Base-by-base conservation (phyloP, 1,140 invertebrate species). In the Pogonus chalceus region DNA sequence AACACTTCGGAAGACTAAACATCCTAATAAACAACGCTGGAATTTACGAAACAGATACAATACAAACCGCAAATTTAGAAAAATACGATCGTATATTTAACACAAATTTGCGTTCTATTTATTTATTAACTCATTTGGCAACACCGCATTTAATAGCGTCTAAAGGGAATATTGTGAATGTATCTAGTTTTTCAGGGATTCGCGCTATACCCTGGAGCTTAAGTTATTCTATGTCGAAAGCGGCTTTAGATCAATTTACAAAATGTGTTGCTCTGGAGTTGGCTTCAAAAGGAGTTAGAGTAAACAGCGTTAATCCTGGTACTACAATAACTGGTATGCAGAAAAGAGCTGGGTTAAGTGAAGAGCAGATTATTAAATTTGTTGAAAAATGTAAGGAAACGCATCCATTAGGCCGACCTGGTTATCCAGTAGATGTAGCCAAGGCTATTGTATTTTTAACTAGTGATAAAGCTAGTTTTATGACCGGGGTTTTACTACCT, bases 141-240 rank as follows among this genome's bases (percentile, higher is more conserved):
- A 83, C 88, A 0, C 92, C 92, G 0, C 78, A 93, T 69, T 71
- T 97, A 10, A 72, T 90, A 2, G 78, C 85, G 69, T 82, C 83
- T 0, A 88, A 90, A 70, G 90, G 90, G 21, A 88, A 82, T 57
- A 85, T 94, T 61, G 88, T 96, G 0, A 96, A 95, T 69, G 84
- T 96, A 0, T 95, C 90, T 1, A 95, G 91, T 67, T 87, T 96
- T 0, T 85, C 81, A 65, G 92, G 90, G 20, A 73, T 90, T 2
- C 70, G 90, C 64, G 79, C 89, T 1, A 90, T 89, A 64, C 79
- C 85, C 23, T 80, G 81, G 49, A 79, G 87, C 2, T 67, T 90
- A 31, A 82, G 89, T 0, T 96, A 96, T 65, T 87, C 85, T 60
- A 82, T 94, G n/a, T n/a, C n/a, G n/a, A n/a, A n/a, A n/a, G n/a